A percentile compares a stretch with the other conserved stretches of the same genome.
Conservation (phyloP, 2,888 invertebrate species). For the Orthonevra nobilis region DNA sequence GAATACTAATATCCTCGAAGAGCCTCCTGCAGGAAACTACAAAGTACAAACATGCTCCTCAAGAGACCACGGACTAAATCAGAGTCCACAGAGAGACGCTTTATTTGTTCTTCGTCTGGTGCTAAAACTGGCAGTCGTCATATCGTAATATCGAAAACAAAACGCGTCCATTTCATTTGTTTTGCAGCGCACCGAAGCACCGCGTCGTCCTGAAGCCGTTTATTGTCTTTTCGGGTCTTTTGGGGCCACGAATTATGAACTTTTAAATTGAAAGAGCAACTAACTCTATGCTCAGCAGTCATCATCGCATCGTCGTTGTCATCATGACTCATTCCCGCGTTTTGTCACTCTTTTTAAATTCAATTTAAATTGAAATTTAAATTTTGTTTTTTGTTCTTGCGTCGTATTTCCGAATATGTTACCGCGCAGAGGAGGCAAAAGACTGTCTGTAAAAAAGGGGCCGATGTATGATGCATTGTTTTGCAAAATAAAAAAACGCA, state of each 20-base stretch:
- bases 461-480: constrained; percentile 27
- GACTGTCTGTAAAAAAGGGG: background rate
- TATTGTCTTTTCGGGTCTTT: constrained; percentile 14
- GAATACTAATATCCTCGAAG: constrained; percentile 53
- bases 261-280: constrained; percentile 16
- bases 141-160: constrained; percentile 33
- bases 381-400: constrained; percentile 8
- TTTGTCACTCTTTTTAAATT: constrained; percentile 45
- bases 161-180: constrained; percentile 14
- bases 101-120: constrained; percentile 62
- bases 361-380: constrained; percentile 60
- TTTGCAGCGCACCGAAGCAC: too few species aligned
- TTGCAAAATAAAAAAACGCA: too few species aligned
- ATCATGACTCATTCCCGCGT: constrained; percentile 10
- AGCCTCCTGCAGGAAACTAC: constrained; percentile 26
- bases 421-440: background rate
- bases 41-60: background rate
- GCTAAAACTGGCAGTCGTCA: too few species aligned
- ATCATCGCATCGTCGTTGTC: too few species aligned
- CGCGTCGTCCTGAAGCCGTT: constrained; percentile 4
- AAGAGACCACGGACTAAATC: constrained; percentile 14
- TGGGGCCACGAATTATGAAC: constrained; percentile 15
- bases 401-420: too few species aligned
- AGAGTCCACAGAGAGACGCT: constrained; percentile 33
- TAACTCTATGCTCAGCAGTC: too few species aligned